Evolutionary conservation across 2,113 vertebrate genomes (phyloP), one percentile per base, ranked within the genome.

Genomic region (Pituophis catenifer): DNA sequence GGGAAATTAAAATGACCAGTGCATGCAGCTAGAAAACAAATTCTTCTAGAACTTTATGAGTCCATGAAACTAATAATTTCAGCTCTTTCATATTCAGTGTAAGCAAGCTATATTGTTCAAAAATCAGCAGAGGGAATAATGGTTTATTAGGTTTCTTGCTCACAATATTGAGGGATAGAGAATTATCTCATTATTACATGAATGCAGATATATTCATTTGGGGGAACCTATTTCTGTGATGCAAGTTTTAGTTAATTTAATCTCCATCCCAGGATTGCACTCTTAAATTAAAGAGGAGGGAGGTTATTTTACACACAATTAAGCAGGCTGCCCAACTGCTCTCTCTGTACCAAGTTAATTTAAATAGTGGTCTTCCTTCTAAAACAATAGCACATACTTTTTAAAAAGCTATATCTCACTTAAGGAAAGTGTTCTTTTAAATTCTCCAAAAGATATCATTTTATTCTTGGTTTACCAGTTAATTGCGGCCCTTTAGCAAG

Each of bases 41-140:
- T 85, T 94, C 57, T 91, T 0, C 89, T 53, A 58, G 87, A 90
- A 89, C 12, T 91, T 53, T 91, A 62, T 59, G 23, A n/a, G 89
- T 86, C 94, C 95, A 89, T 93, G 92, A 12, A 95, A 75, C 8
- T 91, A 13, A 44, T 91, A 1, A 54, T 93, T 94, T 21, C 8
- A 38, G 55, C 57, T 94, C 23, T 93, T 94, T 92, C 24, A 29
- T 95, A 10, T 93, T 96, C 86, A 81, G 3, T 13, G 0, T 87
- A 54, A 89, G 92, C 62, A 90, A 85, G 65, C 92, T 94, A 93
- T n/a, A 24, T 19, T 59, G 90, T 38, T 33, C 1, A 9, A 0
- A 0, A 75, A 91, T 88, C 50, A 0, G 75, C 12, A 48, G 44
- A 50, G 88, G 88, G 95, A 94, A 91, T 93, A 55, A 54, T 90